Conservation (phyloP, 2,888 invertebrate genomes). For the Mimas tiliae region DNA sequence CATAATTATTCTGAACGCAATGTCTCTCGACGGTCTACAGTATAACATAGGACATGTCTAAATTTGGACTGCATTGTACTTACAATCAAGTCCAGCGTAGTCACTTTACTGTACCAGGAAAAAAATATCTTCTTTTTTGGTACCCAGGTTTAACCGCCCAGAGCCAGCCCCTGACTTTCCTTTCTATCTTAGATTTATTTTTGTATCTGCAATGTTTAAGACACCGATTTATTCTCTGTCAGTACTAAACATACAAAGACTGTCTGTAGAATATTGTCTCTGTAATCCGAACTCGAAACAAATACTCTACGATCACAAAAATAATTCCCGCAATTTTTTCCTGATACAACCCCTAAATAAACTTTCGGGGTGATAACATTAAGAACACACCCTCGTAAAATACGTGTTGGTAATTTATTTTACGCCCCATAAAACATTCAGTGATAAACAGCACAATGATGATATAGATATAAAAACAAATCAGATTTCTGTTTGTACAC, state of each 20-base stretch:
- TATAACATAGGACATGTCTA: too few relatives aligned
- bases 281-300: neutral
- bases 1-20: too few relatives aligned
- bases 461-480: constrained; percentile 41
- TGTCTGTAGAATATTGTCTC: neutral
- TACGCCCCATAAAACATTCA: constrained; percentile 59
- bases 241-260: neutral
- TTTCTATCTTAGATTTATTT: too few relatives aligned
- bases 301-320: constrained; percentile 22
- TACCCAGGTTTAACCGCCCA: too few relatives aligned
- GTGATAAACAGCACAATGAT: constrained; percentile 55
- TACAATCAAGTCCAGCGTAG: too few relatives aligned
- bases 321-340: constrained; percentile 26
- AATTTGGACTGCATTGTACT: too few relatives aligned
- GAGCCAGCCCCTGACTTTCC: too few relatives aligned
- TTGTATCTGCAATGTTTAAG: too few relatives aligned
- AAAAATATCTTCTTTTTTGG: too few relatives aligned
- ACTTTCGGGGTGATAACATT: constrained; percentile 46
- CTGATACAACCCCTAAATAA: constrained; percentile 38
- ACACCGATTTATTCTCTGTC: too few relatives aligned
- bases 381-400: constrained; percentile 47
- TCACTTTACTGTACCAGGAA: too few relatives aligned
- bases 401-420: constrained; percentile 58
- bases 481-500: constrained; percentile 17
- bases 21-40: too few relatives aligned